Base-by-base conservation (phyloP, 2,888 invertebrate species). In the Eumerus sabulonum region DNA sequence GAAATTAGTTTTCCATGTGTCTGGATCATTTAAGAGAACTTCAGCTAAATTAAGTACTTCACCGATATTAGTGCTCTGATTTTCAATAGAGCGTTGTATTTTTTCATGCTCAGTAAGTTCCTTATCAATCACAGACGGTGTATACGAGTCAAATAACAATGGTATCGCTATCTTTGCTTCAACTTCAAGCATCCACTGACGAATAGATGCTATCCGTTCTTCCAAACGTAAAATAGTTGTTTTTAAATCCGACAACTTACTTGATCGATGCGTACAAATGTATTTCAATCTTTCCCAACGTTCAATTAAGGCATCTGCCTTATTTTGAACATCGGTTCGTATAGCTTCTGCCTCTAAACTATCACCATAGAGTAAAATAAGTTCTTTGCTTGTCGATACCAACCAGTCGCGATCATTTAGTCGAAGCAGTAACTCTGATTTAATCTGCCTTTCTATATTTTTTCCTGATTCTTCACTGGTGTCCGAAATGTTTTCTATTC, bases 391-490 rank as follows among this genome's bases (percentile, higher is more conserved):
- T 0, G 93, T 93, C 76, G 91, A 91, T 4, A 92, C 86, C 14
- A 96, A 88, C 96, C 96, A 96, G 76, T 93, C 93, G 47, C 93
- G 92, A 86, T 96, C 96, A 3, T 93, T 91, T 86, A 94, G 93
- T 84, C 95, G 94, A 77, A 95, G 86, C 1, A 91, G 90, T 84
- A 95, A 92, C 86, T 96, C 96, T 0, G 94, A 91, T 84, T 94
- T 92, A 2, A 95, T 89, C 84, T 95, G 95, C 4, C 93, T 92
- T 83, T 94, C 94, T 74, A 95, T 88, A 82, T 93, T 92, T 64
- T 92, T 92, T 47, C 95, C 90, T 7, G 94, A 90, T 82, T 94
- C 94, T 83, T 94, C 93, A 76, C 89, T 90, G 57, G 87, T 90
- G 68, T 91, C 91, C 9, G 89, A 90, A 47, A 92, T 91, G 62